Conservation (phyloP, 2,888 invertebrate species). For the Synergus umbraculus region DNA sequence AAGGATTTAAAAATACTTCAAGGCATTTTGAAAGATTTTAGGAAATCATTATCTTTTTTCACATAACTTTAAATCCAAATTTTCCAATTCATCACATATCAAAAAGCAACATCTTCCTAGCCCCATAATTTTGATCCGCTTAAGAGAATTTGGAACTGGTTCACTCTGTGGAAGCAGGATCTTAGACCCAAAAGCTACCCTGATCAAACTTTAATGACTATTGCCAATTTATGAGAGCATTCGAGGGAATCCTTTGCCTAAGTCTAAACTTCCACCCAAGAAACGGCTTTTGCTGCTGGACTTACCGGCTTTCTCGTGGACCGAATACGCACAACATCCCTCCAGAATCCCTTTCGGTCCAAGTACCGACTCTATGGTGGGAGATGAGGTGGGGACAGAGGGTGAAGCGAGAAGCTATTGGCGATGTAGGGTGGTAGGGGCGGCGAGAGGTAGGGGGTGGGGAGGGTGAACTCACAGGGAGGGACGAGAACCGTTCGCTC, state of each 20-base stretch:
- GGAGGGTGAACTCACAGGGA: conserved; percentile 58
- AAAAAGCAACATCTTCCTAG: background rate
- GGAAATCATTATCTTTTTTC: no score
- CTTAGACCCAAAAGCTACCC: background rate
- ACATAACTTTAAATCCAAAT: background rate
- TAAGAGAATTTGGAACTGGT: background rate
- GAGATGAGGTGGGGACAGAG: conserved; percentile 52
- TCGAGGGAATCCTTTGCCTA: background rate
- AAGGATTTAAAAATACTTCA: background rate
- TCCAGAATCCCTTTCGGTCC: conserved; percentile 52
- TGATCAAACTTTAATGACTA: background rate
- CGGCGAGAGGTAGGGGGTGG: conserved; percentile 52
- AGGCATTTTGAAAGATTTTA: no score
- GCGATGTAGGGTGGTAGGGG: conserved; percentile 52
- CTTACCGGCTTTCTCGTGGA: conserved; percentile 49
- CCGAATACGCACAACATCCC: conserved; percentile 53
- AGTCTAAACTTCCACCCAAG: background rate
- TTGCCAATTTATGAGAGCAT: background rate
- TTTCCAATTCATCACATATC: background rate
- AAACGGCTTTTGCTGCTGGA: conserved; percentile 46
- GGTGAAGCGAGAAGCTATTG: conserved; percentile 54
- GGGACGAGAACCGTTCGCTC: conserved; percentile 68
- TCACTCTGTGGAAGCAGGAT: background rate
- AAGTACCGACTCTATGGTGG: conserved; percentile 51
- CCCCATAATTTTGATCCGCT: background rate